A percentile compares a stretch with the other conserved stretches of the same genome.
Evolutionary conservation across 2,113 vertebrate genomes (phyloP).

Genomic region (Emydocephalus ijimae): DNA sequence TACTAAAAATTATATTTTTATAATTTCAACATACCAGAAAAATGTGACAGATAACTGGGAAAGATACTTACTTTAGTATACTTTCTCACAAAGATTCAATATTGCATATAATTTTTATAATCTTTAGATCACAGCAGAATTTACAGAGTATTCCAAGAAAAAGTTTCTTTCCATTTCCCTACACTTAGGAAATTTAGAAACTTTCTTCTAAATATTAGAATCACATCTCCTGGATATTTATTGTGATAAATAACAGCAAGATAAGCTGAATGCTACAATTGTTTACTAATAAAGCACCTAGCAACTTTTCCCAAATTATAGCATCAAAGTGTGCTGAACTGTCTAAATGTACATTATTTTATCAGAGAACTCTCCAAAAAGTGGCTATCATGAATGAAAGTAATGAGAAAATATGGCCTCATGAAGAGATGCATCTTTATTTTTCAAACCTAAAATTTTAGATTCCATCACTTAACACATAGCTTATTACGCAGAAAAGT

Average conservation of each 20-base stretch:
- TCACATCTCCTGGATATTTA: neutral
- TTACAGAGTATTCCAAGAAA: neutral
- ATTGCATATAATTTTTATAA: neutral
- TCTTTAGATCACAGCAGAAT: neutral
- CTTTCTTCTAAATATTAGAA: conserved; percentile 11
- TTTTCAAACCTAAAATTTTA: neutral
- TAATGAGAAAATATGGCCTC: rapidly evolving
- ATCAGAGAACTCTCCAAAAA: neutral
- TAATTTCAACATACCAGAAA: neutral
- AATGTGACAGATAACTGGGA: neutral
- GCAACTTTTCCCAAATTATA: conserved; percentile 1
- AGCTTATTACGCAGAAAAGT: conserved; percentile 5
- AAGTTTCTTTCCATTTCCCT: neutral
- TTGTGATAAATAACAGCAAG: neutral
- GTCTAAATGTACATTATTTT: neutral
- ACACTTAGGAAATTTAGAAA: conserved; percentile 4
- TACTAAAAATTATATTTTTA: neutral
- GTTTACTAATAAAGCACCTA: neutral
- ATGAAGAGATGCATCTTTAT: neutral
- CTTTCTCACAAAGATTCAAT: conserved; percentile 22
- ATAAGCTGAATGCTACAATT: neutral
- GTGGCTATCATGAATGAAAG: neutral
- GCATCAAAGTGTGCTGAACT: neutral
- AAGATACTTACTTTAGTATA: neutral
- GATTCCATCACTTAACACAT: neutral